Base-by-base conservation (phyloP, 2,113 vertebrate genomes). In the Clarias macrocephalus region DNA sequence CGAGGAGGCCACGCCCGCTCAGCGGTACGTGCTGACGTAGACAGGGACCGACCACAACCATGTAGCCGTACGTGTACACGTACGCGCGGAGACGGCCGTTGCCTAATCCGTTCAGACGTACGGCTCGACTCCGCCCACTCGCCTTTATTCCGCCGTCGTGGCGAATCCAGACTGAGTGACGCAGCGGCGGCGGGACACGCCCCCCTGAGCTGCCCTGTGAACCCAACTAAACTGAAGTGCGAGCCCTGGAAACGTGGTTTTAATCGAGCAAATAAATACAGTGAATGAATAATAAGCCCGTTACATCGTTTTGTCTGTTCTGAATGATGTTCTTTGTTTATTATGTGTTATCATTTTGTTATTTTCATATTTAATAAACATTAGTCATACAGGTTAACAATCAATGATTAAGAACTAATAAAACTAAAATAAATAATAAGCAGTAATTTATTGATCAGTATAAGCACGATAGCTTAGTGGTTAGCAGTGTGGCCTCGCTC, bases 111-210 rank as follows among this genome's bases (percentile, higher is more conserved):
- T 80, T 80, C 56, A 57, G 11, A 33, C 5, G 2, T 59, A 42
- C 33, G 9, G 56, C 21, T 80, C 6, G 33, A 52, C 72, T 13
- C 56, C 83, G 72, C 83, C 83, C 83, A 2, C 13, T 28, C 8
- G 59, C 3, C 57, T 81, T 15, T 48, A 86, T 85, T 88, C 89
- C 83, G 88, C 82, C 65, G 83, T 89, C 86, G 89, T 88, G 80
- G 88, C 88, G 88, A 86, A 83, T 86, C 72, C 65, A 37, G 57
- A 3, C 37, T 62, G 81, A 83, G n/a, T 83, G 42, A 68, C 54
- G 63, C 18, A 8, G 16, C 33, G 7, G 16, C 7, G 1, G 2
- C 1, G 18, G 19, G 79, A 15, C 5, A 81, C 79, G 57, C 79
- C 57, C 48, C 48, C 57, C 56, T 23, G 9, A 59, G 33, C 56